phyloP scores from a whole-genome alignment of 2,113 vertebrate genomes.

The Takifugu flavidus region DNA sequence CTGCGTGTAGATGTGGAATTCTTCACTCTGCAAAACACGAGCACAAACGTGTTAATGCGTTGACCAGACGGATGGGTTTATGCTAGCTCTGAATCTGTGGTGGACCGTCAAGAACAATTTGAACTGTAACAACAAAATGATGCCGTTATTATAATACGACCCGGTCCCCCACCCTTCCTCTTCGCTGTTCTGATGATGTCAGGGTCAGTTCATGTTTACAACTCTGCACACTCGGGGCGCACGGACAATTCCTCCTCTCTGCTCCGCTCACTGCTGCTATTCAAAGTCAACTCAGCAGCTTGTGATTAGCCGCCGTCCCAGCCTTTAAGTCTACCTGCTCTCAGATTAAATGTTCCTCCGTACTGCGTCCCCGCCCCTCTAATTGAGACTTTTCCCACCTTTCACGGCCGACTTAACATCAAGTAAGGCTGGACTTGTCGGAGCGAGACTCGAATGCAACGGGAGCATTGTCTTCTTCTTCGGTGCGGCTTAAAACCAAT shows the following conservation, averaged over 20 bases:
- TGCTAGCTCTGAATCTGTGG: background rate
- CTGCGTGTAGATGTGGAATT: conserved; percentile 94
- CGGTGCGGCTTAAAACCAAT: background rate
- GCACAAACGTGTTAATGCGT: conserved; percentile 5
- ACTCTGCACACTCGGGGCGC: conserved; percentile 10
- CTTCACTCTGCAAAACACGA: conserved; percentile 84
- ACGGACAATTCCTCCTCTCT: conserved; percentile 47
- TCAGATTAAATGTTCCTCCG: conserved; percentile 52
- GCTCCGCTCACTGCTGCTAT: conserved; percentile 34
- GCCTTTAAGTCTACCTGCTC: conserved; percentile 55
- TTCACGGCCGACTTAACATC: conserved; percentile 61
- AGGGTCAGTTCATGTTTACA: conserved; percentile 36
- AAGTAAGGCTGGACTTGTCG: conserved; percentile 54
- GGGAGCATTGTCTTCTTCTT: background rate
- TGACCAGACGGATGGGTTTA: background rate
- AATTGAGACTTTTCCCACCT: conserved; percentile 58
- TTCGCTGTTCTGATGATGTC: conserved; percentile 9
- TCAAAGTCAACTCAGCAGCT: conserved; percentile 46
- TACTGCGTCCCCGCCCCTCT: conserved; percentile 47
- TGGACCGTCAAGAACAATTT: too few relatives aligned
- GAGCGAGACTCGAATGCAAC: conserved; percentile 21
- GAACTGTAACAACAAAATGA: too few relatives aligned
- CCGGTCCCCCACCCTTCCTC: background rate
- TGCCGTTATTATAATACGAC: background rate
- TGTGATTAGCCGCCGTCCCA: conserved; percentile 48